Evolutionary conservation across 2,797 vertebrate genomes (phyloP).

Genomic region (Takifugu ocellatus): DNA sequence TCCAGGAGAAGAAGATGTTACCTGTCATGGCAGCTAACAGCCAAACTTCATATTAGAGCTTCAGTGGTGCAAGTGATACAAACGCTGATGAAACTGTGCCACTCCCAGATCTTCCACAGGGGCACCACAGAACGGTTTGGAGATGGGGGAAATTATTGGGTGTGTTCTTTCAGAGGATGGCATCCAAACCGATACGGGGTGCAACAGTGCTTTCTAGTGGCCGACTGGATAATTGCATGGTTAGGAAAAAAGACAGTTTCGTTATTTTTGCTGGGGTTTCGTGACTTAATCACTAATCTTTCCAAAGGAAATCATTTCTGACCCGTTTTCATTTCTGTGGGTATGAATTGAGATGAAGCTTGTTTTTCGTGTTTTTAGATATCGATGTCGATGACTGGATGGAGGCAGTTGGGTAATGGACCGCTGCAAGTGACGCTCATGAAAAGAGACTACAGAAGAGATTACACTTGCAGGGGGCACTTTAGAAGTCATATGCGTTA

Average conservation of each 20-base stretch:
- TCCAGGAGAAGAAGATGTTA: slow-evolving; percentile 37
- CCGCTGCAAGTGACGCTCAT: slow-evolving; percentile 12
- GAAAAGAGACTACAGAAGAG: slow-evolving; percentile 15
- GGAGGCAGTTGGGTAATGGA: not conserved
- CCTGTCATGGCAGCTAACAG: slow-evolving; percentile 43
- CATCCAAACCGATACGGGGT: slow-evolving; percentile 16
- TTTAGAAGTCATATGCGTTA: slow-evolving; percentile 24
- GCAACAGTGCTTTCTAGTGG: slow-evolving; percentile 69
- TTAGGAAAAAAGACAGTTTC: not conserved
- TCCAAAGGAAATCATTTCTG: too few relatives aligned
- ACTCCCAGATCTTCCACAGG: slow-evolving; percentile 38
- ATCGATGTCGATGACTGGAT: not conserved
- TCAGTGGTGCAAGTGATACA: slow-evolving; percentile 36
- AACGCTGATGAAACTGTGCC: slow-evolving; percentile 41
- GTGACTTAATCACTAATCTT: too few relatives aligned
- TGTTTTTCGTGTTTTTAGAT: not conserved
- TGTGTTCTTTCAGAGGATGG: slow-evolving; percentile 26
- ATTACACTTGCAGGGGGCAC: slow-evolving; percentile 17
- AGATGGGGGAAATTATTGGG: slow-evolving; percentile 43
- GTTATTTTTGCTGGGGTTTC: not conserved
- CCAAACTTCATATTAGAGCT: slow-evolving; percentile 53
- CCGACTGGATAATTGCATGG: slow-evolving; percentile 6
- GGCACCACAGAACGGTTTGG: slow-evolving; percentile 41
- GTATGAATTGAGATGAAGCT: not conserved
- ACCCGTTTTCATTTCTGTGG: not conserved